Conservation (phyloP, 2,888 invertebrate genomes). For the Dynastes maya region DNA sequence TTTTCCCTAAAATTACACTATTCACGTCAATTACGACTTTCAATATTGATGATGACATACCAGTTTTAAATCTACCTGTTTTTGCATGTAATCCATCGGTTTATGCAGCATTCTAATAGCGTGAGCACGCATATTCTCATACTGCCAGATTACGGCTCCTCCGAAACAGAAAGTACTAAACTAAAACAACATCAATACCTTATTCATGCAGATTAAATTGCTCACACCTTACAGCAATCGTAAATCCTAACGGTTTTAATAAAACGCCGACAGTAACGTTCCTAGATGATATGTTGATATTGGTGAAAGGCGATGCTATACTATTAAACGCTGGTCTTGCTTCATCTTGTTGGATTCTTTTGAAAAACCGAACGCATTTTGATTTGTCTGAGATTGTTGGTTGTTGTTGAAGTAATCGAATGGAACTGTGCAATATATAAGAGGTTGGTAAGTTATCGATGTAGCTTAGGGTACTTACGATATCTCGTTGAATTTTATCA, state of each 20-base stretch:
- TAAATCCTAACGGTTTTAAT: conserved; percentile 78
- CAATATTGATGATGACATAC: conserved; percentile 35
- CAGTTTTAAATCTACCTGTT: conserved; percentile 55
- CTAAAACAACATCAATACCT: conserved; percentile 59
- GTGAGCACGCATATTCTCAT: conserved; percentile 80
- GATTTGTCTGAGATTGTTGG: conserved; percentile 50
- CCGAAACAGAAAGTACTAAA: conserved; percentile 77
- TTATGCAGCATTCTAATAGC: conserved; percentile 73
- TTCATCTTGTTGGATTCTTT: conserved; percentile 55
- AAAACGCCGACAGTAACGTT: conserved; percentile 71
- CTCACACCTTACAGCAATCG: conserved; percentile 74
- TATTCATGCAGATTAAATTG: conserved; percentile 31
- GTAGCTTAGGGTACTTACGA: background rate
- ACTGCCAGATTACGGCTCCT: conserved; percentile 90
- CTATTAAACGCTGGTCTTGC: conserved; percentile 59
- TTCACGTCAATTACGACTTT: background rate
- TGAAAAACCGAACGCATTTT: conserved; percentile 56
- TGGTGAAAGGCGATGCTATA: conserved; percentile 69
- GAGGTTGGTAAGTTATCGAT: background rate
- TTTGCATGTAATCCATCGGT: conserved; percentile 73
- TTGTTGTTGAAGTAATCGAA: conserved; percentile 48
- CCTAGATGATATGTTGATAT: conserved; percentile 69
- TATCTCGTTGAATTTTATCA: conserved; percentile 8
- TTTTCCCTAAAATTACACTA: conserved; percentile 62
- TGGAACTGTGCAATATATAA: conserved; percentile 34